Evolutionary conservation across 1,140 invertebrate species (phyloP).

Genomic region (Drosophila lowei): DNA sequence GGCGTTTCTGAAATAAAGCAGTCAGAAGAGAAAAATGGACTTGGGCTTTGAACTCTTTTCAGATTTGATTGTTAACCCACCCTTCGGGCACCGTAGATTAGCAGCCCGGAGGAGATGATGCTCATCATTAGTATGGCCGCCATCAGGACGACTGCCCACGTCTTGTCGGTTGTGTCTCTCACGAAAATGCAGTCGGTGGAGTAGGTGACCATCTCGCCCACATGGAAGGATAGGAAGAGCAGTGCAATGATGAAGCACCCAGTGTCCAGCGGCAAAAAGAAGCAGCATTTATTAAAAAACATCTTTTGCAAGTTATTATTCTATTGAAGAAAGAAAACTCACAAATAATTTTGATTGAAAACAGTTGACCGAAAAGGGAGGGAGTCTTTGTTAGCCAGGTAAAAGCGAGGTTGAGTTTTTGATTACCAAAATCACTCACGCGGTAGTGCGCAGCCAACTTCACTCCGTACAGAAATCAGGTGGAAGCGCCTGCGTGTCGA

Average conservation of each 20-base stretch:
- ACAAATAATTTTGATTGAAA: conserved; percentile 31
- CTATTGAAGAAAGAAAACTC: not conserved
- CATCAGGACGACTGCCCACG: conserved; percentile 29
- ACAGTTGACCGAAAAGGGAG: not conserved
- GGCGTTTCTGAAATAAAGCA: no score
- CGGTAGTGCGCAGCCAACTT: no score
- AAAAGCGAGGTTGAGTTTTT: not conserved
- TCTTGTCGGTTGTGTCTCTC: conserved; percentile 11
- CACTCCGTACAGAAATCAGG: no score
- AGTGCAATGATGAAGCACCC: conserved; percentile 39
- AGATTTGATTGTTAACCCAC: no score
- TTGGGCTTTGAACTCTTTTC: no score
- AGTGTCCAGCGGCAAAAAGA: conserved; percentile 24
- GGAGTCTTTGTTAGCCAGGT: not conserved
- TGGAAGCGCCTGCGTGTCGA: no score
- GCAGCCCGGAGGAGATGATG: conserved; percentile 13
- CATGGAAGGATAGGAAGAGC: conserved; percentile 32
- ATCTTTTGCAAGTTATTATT: conserved; percentile 5
- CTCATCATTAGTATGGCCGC: conserved; percentile 4
- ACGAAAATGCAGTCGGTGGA: conserved; percentile 40
- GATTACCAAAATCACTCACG: no score
- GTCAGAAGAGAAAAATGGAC: no score
- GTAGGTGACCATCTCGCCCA: conserved; percentile 38
- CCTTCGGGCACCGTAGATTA: not conserved
- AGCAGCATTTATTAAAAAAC: conserved; percentile 39